Percentiles rank a stretch among this genome's conserved stretches.
These are phyloP conservation scores for Esox lucius DNA, from an alignment of 2,797 vertebrate species.

Conservation along the genomic window DNA sequence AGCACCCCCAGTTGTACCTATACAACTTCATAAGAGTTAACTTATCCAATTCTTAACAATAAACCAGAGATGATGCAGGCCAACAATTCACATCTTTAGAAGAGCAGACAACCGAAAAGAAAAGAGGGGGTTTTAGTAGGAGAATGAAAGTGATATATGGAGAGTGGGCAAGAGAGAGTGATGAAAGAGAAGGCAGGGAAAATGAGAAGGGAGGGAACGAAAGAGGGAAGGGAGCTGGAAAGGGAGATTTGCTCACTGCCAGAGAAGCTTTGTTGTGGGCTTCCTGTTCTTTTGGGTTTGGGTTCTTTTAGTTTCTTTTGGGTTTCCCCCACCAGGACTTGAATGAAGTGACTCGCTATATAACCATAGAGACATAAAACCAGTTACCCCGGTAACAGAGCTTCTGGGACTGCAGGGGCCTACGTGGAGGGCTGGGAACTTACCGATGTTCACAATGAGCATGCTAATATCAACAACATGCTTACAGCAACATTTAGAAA, in stretches of 20 bases:
- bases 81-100: no score
- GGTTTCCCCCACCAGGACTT: constrained; percentile 48
- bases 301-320: constrained; percentile 49
- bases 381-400: constrained; percentile 71
- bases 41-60: no score
- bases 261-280: constrained; percentile 67
- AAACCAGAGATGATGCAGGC: no score
- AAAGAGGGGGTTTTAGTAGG: neutral
- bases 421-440: constrained; percentile 45
- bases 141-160: neutral
- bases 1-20: no score
- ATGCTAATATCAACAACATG: constrained; percentile 55
- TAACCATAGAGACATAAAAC: constrained; percentile 57
- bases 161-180: neutral
- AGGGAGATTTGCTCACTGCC: constrained; percentile 64
- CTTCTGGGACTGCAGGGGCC: constrained; percentile 47
- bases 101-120: neutral
- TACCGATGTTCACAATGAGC: constrained; percentile 44
- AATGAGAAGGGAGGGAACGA: constrained; percentile 33
- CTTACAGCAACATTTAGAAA: neutral
- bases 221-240: constrained; percentile 57
- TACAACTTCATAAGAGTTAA: no score
- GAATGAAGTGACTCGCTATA: constrained; percentile 61
- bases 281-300: constrained; percentile 66
- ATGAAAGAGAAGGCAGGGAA: constrained; percentile 34